Percentiles rank a stretch among this genome's conserved stretches.
Evolutionary conservation across 2,113 vertebrate genomes (phyloP).

Genomic region (Merops nubicus): DNA sequence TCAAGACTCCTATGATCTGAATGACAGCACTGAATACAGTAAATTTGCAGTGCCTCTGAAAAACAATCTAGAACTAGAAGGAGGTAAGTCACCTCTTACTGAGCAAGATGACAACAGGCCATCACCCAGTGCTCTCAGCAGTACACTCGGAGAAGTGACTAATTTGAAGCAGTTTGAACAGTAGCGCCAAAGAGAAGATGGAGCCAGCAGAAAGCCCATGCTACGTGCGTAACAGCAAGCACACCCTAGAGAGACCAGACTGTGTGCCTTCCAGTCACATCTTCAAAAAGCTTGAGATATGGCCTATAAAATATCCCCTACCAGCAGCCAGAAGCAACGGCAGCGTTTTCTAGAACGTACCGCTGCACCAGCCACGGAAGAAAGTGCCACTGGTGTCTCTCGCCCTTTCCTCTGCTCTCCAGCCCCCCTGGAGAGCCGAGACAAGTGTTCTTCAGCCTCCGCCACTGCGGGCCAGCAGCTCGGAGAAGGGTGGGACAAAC

Average conservation of each 20-base stretch:
- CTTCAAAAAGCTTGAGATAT: background rate
- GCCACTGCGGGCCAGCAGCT: background rate
- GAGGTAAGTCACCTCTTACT: background rate
- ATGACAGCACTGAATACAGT: background rate
- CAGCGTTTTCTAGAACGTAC: background rate
- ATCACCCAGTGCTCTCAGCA: background rate
- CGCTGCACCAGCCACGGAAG: background rate
- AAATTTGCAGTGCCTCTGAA: background rate
- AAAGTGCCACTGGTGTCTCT: fast-evolving
- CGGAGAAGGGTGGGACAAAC: background rate
- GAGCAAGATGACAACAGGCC: background rate
- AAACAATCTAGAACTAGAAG: background rate
- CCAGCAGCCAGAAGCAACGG: background rate
- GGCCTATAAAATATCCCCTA: background rate
- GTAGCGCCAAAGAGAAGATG: background rate
- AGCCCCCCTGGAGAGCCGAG: background rate
- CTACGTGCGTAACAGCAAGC: background rate
- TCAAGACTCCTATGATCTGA: background rate
- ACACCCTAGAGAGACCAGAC: background rate
- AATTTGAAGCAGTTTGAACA: background rate
- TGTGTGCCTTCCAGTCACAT: background rate
- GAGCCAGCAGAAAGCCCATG: background rate
- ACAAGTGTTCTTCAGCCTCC: background rate
- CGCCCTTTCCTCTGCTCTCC: background rate
- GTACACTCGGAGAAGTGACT: background rate